These are phyloP conservation scores for Hydrolagus affinis DNA, from an alignment of 2,113 vertebrate species.

Conservation along the genomic window DNA sequence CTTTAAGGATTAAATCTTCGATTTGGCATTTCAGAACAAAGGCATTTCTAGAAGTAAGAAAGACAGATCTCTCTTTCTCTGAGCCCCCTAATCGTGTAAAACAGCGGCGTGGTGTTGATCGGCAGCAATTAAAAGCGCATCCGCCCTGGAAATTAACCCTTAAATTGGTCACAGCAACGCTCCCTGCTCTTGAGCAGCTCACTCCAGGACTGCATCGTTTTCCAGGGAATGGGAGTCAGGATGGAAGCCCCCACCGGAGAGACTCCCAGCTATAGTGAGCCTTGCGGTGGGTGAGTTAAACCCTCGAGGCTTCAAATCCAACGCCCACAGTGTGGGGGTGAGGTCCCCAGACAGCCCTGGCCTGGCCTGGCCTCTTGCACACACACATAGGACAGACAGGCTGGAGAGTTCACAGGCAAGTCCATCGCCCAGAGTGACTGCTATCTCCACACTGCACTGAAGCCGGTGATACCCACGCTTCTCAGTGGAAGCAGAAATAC, in stretches of 20 bases:
- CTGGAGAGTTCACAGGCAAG: no score
- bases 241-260: neutral
- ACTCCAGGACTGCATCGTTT: no score
- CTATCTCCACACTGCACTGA: neutral
- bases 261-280: neutral
- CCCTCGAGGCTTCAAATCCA: neutral
- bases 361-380: no score
- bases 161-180: neutral
- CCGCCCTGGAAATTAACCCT: slow-evolving; percentile 18
- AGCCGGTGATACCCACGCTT: no score
- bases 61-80: neutral
- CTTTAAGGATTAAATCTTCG: neutral
- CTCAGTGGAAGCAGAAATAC: neutral
- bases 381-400: no score
- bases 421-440: no score
- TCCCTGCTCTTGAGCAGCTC: neutral
- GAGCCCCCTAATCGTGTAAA: neutral
- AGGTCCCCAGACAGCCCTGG: no score
- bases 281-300: neutral
- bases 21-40: neutral
- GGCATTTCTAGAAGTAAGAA: neutral
- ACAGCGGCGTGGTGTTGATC: neutral
- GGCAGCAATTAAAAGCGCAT: neutral
- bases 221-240: neutral
- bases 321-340: no score